Evolutionary conservation across 2,797 vertebrate genomes (phyloP).

Genomic region (Bovichtus diacanthus): DNA sequence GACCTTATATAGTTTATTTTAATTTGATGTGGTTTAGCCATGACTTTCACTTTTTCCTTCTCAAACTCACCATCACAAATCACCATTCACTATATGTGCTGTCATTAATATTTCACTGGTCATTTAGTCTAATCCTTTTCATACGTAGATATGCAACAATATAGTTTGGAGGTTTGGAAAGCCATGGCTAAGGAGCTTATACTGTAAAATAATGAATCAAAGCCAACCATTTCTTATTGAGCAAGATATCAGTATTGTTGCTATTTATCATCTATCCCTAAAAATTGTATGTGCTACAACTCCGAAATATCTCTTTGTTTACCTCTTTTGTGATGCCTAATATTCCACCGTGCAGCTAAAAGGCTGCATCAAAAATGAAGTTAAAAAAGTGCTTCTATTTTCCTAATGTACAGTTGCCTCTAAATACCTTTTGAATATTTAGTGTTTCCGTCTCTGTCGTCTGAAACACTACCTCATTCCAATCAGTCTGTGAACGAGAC

Average conservation of each 20-base stretch:
- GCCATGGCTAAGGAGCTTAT: not conserved
- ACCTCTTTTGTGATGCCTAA: conserved; percentile 14
- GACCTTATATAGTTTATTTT: not conserved
- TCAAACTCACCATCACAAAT: too few species aligned
- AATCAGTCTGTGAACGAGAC: conserved; percentile 34
- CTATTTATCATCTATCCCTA: not conserved
- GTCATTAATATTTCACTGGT: not conserved
- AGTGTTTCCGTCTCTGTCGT: conserved; percentile 29
- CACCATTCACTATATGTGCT: not conserved
- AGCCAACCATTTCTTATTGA: not conserved
- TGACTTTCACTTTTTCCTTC: not conserved
- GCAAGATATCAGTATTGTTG: not conserved
- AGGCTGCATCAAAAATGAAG: not conserved
- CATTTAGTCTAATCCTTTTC: not conserved
- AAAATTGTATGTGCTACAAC: not conserved
- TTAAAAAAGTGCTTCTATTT: not conserved
- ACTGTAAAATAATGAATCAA: not conserved
- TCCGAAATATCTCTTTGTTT: not conserved
- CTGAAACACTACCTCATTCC: conserved; percentile 41
- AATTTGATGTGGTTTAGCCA: not conserved
- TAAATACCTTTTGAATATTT: conserved; percentile 38
- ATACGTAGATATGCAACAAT: not conserved
- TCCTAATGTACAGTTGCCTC: conserved; percentile 10
- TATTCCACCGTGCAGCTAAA: not conserved
- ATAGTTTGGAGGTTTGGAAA: not conserved